Evolutionary conservation across 2,113 vertebrate species (phyloP).

Genomic region (Fregata magnificens): DNA sequence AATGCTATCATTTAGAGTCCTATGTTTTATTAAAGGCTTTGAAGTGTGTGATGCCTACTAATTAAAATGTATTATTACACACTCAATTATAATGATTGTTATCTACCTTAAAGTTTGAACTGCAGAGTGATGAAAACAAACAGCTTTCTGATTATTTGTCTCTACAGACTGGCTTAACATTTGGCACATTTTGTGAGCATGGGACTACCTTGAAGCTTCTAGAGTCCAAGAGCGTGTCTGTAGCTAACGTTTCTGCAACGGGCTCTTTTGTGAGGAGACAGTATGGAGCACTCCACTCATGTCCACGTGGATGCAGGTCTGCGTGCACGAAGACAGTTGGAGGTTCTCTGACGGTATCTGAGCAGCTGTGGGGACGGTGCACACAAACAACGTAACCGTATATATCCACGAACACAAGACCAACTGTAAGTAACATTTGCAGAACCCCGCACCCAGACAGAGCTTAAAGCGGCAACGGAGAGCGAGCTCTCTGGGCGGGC

Average conservation of each 20-base stretch:
- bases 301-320: background rate
- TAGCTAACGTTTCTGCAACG: rapidly evolving
- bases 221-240: background rate
- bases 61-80: background rate
- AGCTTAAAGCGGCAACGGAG: background rate
- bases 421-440: background rate
- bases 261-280: background rate
- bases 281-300: rapidly evolving
- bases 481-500: background rate
- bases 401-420: background rate
- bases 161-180: background rate
- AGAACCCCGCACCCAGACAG: background rate
- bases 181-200: rapidly evolving
- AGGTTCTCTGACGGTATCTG: background rate
- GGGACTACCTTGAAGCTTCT: background rate
- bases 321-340: rapidly evolving
- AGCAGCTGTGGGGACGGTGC: background rate
- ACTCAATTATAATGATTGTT: background rate
- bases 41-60: background rate
- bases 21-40: background rate
- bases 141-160: background rate
- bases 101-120: background rate
- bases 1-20: background rate
- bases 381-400: background rate
- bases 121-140: background rate